A percentile compares a stretch with the other conserved stretches of the same genome.
Conservation (phyloP, 2,113 vertebrate species). For the Hippocampus comes region DNA sequence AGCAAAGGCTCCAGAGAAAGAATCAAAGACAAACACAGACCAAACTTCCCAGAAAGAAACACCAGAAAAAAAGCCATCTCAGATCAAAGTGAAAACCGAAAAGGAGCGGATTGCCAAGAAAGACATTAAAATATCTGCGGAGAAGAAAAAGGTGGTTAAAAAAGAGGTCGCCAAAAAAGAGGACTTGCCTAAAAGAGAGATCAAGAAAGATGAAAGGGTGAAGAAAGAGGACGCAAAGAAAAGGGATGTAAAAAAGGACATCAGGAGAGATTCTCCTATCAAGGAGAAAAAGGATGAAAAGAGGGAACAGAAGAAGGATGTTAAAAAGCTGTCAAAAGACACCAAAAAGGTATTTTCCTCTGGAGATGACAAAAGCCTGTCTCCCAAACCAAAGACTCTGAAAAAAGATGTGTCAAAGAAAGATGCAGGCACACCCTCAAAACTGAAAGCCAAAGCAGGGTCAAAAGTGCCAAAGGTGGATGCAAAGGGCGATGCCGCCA, state of each 20-base stretch:
- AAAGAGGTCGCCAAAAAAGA: constrained; percentile 73
- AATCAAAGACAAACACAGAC: constrained; percentile 74
- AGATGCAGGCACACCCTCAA: constrained; percentile 68
- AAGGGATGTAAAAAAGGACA: constrained; percentile 77
- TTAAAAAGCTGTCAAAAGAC: constrained; percentile 81
- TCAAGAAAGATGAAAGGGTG: constrained; percentile 80
- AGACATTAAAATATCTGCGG: constrained; percentile 80
- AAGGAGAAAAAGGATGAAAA: constrained; percentile 89
- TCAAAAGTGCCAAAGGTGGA: constrained; percentile 73
- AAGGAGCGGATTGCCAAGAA: constrained; percentile 83
- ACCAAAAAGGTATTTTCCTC: constrained; percentile 75
- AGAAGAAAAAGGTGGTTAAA: constrained; percentile 84
- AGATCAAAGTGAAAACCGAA: constrained; percentile 79
- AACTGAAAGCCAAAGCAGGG: constrained; percentile 86
- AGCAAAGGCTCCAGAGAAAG: constrained; percentile 78
- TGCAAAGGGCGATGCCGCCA: constrained; percentile 68
- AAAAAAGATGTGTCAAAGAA: constrained; percentile 85
- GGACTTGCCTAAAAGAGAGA: constrained; percentile 75
- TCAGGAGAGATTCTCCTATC: constrained; percentile 73
- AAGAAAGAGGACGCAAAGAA: constrained; percentile 85
- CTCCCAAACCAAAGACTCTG: constrained; percentile 81
- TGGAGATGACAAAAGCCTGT: constrained; percentile 76
- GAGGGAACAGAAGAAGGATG: constrained; percentile 79
- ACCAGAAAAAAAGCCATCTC: constrained; percentile 80
- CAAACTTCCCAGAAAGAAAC: constrained; percentile 72